These are phyloP conservation scores for Lordiphosa mommai DNA, from an alignment of 1,140 invertebrate genomes.

Conservation along the genomic window DNA sequence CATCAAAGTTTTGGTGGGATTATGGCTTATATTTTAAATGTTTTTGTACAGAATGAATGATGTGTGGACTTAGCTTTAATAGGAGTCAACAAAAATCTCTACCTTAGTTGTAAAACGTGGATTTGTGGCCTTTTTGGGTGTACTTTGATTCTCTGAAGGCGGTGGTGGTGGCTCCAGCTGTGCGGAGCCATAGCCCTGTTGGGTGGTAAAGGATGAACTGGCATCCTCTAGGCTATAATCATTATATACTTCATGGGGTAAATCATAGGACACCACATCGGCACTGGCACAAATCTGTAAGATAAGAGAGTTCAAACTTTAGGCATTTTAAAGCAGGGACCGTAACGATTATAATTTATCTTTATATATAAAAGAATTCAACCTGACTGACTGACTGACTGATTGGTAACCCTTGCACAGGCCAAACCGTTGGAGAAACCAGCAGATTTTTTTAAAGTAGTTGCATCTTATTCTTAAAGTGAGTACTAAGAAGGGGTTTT, in stretches of 20 bases:
- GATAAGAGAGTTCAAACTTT: too few species aligned
- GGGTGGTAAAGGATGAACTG: conserved; percentile 25
- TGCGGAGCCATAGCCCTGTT: conserved; percentile 45
- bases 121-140: conserved; percentile 53
- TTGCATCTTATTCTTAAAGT: too few species aligned
- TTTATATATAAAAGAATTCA: too few species aligned
- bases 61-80: conserved; percentile 41
- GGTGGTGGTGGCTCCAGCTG: conserved; percentile 50
- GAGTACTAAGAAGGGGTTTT: too few species aligned
- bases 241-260: conserved; percentile 49
- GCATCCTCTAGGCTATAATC: conserved; percentile 22
- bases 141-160: conserved; percentile 58
- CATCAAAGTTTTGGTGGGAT: too few species aligned
- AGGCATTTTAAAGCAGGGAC: too few species aligned
- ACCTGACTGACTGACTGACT: too few species aligned
- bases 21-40: conserved; percentile 39
- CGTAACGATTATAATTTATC: too few species aligned
- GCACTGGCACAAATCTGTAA: too few species aligned
- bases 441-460: too few species aligned
- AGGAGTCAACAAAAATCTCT: conserved; percentile 77
- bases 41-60: conserved; percentile 3
- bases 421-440: too few species aligned
- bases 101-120: conserved; percentile 72
- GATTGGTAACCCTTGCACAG: too few species aligned
- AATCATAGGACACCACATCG: conserved; percentile 68